Base-by-base conservation (phyloP, 2,888 invertebrate species). In the Reticulitermes lucifugus region DNA sequence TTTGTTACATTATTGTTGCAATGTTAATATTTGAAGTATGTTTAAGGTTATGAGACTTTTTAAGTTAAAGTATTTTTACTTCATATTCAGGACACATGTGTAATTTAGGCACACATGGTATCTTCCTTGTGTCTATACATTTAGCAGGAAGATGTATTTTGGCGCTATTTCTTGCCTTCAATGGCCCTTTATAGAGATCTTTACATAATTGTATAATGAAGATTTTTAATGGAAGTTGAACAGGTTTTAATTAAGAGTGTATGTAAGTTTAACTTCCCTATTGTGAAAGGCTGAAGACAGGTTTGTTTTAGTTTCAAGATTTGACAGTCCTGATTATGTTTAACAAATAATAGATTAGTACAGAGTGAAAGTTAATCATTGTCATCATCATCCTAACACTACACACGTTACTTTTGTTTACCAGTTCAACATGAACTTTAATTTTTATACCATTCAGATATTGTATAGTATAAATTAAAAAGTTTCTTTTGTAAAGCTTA, bases 331-430 rank as follows among this genome's bases (percentile, higher is more conserved):
- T 9, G 25, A 25, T 21, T 73, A 41, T 10, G 21, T 35, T 29
- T 29, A 41, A 73, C 73, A 73, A 41, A 73, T 73, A 35, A 73
- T 18, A 73, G 35, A 21, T 73, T 10, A 73, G 73, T 73, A 41
- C 21, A 41, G 41, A 73, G 18, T 41, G n/a, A 5, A 73, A 65
- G 14, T 18, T 18, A 55, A 4, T 55, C 18, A 4, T 18, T 18
- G 14, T 55, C 14, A 55, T 55, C 14, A 55, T 55, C 14, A 55
- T 55, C 35, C 0, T 35, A 35, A 35, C 35, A 18, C 55, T 65
- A 65, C 25, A 25, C 7, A 25, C 41, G 21, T 73, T 73, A 35
- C 73, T 35, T 65, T 65, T 73, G 73, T 41, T 21, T 73, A 35
- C 35, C 73, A 73, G 41, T 73, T 35, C 21, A 41, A 73, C 5